Conservation (phyloP, 2,888 invertebrate genomes). For the Microctonus hyperodae region DNA sequence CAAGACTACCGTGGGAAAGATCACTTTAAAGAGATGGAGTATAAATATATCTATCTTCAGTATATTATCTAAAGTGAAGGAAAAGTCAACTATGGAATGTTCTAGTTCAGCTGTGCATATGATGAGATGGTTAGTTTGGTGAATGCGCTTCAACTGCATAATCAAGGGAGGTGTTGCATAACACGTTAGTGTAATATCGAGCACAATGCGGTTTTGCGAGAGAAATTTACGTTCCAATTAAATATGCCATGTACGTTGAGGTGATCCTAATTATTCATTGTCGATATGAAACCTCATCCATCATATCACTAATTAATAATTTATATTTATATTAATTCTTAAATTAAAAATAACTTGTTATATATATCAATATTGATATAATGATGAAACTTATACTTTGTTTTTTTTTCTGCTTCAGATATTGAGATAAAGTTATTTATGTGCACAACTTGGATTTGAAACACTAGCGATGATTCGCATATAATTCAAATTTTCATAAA, state of each 20-base stretch:
- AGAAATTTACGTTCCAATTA: constrained; percentile 4
- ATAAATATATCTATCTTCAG: too few species aligned
- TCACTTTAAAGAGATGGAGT: too few species aligned
- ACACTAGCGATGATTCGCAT: neutral
- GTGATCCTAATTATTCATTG: neutral
- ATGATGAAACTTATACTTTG: too few species aligned
- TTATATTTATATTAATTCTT: neutral
- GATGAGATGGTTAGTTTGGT: neutral
- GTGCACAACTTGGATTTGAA: too few species aligned
- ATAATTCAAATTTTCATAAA: neutral
- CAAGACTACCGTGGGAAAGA: constrained; percentile 12
- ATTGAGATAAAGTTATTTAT: too few species aligned
- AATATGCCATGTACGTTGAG: neutral
- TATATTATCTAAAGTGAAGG: neutral
- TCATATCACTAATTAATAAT: neutral
- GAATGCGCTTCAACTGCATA: neutral
- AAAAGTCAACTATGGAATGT: neutral
- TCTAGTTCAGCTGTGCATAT: neutral
- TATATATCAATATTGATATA: too few species aligned
- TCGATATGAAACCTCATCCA: neutral
- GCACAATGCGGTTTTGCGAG: neutral
- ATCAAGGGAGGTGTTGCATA: constrained; percentile 4
- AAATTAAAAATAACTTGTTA: neutral
- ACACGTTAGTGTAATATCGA: neutral
- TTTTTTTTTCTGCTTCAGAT: too few species aligned